Base-by-base conservation (phyloP, 2,113 vertebrate species). In the Irena cyanogastra region DNA sequence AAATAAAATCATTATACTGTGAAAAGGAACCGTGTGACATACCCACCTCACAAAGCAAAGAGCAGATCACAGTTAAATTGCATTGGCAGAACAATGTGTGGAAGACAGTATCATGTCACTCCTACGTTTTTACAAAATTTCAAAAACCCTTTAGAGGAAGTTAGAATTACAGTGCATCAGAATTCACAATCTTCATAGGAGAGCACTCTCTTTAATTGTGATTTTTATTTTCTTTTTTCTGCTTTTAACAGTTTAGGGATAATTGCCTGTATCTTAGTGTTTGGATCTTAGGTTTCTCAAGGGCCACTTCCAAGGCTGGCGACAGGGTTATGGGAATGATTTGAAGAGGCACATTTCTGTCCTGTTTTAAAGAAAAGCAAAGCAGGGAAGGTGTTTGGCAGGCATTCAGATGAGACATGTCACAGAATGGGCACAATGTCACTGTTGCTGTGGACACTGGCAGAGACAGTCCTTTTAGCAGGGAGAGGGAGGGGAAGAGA, bases 301-400 rank as follows among this genome's bases (percentile, higher is more conserved):
- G 77, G 28, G 77, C 81, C 63, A 17, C 39, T 95, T 86, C 86
- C 66, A 85, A 88, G 47, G 60, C 52, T 93, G 81, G 56, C 0
- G 0, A 44, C 54, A 47, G 65, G 70, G 91, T 94, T 96, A 49
- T 95, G 87, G 93, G 92, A 95, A 95, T 8, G 12, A 52, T 76
- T 89, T 92, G 93, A 89, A 89, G 90, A 94, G 59, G 23, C 65
- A 53, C 52, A 81, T 81, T 95, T 94, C 59, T 85, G 39, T 90
- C 70, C 41, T 15, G 2, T 54, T 94, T 77, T 54, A 72, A 90
- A 91, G 45, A 96, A 94, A 90, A 81, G 41, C 10, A 41, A 68
- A 93, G 65, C n/a, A 69, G 31, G 21, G 80, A 95, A 91, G 83
- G 76, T 89, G 64, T 89, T 94, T 94, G 92, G 71, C 72, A 87